Evolutionary conservation across 2,888 invertebrate genomes (phyloP).

Genomic region (Eupithecia insigniata): DNA sequence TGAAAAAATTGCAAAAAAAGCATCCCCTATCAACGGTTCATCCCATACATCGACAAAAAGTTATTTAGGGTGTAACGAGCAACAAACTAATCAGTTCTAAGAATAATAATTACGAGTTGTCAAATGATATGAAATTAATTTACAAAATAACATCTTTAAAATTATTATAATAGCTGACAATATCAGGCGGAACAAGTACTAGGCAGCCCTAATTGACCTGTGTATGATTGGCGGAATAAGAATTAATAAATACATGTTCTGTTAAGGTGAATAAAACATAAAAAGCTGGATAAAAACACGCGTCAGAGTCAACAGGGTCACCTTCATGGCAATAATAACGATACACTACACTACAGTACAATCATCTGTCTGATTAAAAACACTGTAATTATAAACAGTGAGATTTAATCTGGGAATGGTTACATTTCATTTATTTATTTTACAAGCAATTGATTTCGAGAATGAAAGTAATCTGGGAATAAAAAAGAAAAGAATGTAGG

Average conservation of each 20-base stretch:
- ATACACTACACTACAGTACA: conserved; percentile 16
- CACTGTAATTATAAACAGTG: background rate
- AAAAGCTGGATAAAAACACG: conserved; percentile 41
- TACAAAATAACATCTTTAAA: conserved; percentile 12
- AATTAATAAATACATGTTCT: conserved; percentile 45
- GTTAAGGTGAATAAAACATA: conserved; percentile 13
- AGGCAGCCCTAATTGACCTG: conserved; percentile 9
- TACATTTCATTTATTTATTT: no score
- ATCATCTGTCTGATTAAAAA: conserved; percentile 50
- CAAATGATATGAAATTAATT: conserved; percentile 30
- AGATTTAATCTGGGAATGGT: no score
- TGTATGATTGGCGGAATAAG: conserved; percentile 39
- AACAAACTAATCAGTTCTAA: background rate
- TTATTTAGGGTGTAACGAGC: conserved; percentile 14
- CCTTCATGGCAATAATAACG: conserved; percentile 46
- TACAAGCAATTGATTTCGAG: no score
- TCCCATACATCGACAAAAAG: conserved; percentile 46
- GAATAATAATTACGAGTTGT: background rate
- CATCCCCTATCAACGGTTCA: conserved; percentile 43
- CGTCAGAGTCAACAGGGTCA: conserved; percentile 55
- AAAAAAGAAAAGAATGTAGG: background rate
- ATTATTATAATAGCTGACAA: background rate
- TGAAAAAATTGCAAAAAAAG: conserved; percentile 54
- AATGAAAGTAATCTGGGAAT: no score
- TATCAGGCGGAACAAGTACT: no score